A percentile compares a stretch with the other conserved stretches of the same genome.
Conservation (phyloP, 2,888 invertebrate genomes). For the Napeogenes sylphis region DNA sequence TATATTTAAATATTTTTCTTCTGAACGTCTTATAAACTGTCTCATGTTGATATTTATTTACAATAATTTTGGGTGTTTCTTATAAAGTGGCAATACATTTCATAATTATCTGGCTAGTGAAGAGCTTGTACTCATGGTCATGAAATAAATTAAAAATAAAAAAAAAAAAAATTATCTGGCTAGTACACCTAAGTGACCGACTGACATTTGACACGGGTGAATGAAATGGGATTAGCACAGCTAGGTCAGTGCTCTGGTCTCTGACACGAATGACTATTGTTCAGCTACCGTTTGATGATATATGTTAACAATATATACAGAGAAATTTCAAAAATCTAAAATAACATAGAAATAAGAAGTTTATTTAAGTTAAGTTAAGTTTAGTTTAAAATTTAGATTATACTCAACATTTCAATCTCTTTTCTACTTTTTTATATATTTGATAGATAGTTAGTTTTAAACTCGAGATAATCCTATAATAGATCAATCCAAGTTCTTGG, state of each 20-base stretch:
- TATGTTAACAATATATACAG: not conserved
- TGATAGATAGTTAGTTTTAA: too few species aligned
- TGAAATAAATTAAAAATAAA: too few species aligned
- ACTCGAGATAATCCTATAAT: too few species aligned
- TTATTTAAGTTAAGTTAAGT: too few species aligned
- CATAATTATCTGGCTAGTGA: constrained; percentile 15
- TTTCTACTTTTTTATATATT: too few species aligned
- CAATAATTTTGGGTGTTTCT: not conserved
- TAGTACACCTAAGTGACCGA: constrained; percentile 31
- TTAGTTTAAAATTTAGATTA: too few species aligned
- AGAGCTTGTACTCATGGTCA: too few species aligned
- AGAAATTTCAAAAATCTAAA: not conserved
- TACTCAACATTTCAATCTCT: too few species aligned
- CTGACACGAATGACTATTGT: constrained; percentile 8
- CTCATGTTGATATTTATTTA: too few species aligned
- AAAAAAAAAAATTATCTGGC: constrained; percentile 18
- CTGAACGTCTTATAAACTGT: too few species aligned
- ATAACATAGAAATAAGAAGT: not conserved
- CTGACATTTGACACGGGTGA: constrained; percentile 38
- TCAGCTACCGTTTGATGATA: not conserved
- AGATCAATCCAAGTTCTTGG: too few species aligned
- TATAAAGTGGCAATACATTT: constrained; percentile 16
- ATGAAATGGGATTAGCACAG: constrained; percentile 33
- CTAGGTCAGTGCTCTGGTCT: constrained; percentile 25
- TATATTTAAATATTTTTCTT: too few species aligned